phyloP scores from a whole-genome alignment of 2,113 vertebrate species.

The Leucosticte australis region DNA sequence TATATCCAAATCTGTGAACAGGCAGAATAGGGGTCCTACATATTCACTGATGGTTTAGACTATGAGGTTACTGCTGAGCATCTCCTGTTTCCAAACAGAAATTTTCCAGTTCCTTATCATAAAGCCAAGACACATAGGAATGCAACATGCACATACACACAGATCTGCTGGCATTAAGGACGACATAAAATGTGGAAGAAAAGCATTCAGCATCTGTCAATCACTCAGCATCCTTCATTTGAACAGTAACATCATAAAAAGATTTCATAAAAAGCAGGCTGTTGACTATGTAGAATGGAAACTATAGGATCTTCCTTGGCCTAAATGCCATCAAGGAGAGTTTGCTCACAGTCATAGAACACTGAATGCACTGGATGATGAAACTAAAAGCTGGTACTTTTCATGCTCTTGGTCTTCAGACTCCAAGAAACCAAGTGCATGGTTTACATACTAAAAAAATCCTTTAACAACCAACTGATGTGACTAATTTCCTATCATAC shows the following conservation, averaged over 20 bases:
- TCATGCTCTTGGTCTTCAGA: not conserved
- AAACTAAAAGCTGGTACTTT: not conserved
- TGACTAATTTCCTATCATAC: not conserved
- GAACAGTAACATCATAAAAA: not conserved
- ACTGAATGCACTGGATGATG: not conserved
- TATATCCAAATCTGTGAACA: not conserved
- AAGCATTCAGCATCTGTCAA: not conserved
- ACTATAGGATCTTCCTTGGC: not conserved
- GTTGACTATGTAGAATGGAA: not conserved
- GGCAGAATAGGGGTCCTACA: not conserved
- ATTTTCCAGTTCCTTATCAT: not conserved
- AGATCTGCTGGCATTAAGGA: not conserved
- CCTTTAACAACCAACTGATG: not conserved
- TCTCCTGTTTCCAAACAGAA: not conserved
- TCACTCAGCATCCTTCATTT: not conserved
- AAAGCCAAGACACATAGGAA: not conserved
- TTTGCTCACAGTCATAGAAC: not conserved
- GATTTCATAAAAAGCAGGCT: not conserved
- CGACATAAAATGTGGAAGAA: not conserved
- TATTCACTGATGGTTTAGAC: not conserved
- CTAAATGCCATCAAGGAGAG: not conserved
- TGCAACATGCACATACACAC: not conserved
- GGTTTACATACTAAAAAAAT: not conserved
- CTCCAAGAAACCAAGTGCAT: not conserved
- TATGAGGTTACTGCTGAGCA: not conserved